Percentiles rank a stretch among this genome's conserved stretches.
Conservation (phyloP, 2,113 vertebrate species). For the Sebastes fasciatus region DNA sequence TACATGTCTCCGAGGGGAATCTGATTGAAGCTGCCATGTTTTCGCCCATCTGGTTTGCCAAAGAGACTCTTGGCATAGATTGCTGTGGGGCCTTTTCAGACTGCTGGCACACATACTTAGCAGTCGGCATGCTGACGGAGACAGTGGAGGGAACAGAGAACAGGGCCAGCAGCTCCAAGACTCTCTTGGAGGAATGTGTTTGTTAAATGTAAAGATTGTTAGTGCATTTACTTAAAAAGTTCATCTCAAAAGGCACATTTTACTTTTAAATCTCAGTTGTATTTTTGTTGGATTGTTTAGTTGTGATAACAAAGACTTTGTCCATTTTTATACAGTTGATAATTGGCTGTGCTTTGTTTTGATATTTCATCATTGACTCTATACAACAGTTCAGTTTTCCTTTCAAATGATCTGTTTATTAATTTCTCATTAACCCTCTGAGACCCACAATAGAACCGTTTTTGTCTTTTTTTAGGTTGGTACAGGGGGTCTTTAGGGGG, state of each 20-base stretch:
- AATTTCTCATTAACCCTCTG: background rate
- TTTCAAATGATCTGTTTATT: background rate
- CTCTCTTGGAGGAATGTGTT: constrained; percentile 5
- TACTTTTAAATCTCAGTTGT: background rate
- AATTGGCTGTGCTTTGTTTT: background rate
- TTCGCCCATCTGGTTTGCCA: constrained; percentile 71
- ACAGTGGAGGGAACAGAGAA: constrained; percentile 43
- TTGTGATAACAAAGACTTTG: background rate
- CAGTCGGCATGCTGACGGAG: constrained; percentile 69
- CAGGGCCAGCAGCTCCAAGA: constrained; percentile 44
- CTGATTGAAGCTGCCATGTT: constrained; percentile 71
- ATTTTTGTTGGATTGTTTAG: background rate
- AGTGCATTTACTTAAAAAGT: background rate
- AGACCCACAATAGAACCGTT: no score
- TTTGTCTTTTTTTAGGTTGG: no score
- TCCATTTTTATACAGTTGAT: background rate
- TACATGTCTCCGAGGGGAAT: constrained; percentile 58
- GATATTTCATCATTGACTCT: background rate
- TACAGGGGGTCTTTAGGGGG: no score
- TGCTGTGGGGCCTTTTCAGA: constrained; percentile 70
- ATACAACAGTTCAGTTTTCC: background rate
- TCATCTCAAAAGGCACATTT: background rate
- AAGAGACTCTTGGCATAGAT: constrained; percentile 76
- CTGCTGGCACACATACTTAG: constrained; percentile 66
- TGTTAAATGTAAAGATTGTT: constrained; percentile 6